Evolutionary conservation across 2,888 invertebrate species (phyloP), one percentile per base, ranked within the genome.

Genomic region (Lithosia quadra): DNA sequence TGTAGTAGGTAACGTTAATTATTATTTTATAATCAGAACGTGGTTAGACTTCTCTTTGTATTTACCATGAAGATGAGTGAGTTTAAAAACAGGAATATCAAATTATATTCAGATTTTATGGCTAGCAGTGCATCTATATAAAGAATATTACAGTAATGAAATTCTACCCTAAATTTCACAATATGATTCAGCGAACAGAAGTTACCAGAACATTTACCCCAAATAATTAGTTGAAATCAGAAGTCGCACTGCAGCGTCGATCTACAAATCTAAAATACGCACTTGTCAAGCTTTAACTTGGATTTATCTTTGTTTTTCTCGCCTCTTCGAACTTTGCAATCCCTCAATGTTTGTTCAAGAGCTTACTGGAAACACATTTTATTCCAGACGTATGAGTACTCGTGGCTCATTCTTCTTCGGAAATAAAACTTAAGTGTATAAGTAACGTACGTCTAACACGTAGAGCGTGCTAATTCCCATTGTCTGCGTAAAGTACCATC

Each of bases 251-350:
- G 78, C 74, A 72, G 74, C 75, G 74, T 75, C 72, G 77, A 71
- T 76, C 82, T 73, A 87, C 89, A 86, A 90, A 89, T 90, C 87
- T 87, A 83, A 75, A 75, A 77, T 75, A 81, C 82, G 79, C 78
- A 86, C 84, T 90, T 83, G 81, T 81, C 84, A 84, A 80, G 82
- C 74, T 85, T 83, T 91, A 92, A 92, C 89, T 91, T 87, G 89
- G 91, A 92, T 93, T 92, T 93, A 93, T 92, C 88, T 90, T 86
- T 92, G 92, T 93, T 93, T 92, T 92, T 92, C 90, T 90, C 80
- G 81, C 82, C 79, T 81, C 75, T 76, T 74, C 81, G 71, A 83
- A 79, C 89, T 93, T 93, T 85, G 84, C 89, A 90, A 91, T 90
- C 90, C 90, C 89, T 88, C 84, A 82, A 88, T 92, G 88, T 93